Base-by-base conservation (phyloP, 35 echinoderm and acorn worm species). In the Apostichopus japonicus region DNA sequence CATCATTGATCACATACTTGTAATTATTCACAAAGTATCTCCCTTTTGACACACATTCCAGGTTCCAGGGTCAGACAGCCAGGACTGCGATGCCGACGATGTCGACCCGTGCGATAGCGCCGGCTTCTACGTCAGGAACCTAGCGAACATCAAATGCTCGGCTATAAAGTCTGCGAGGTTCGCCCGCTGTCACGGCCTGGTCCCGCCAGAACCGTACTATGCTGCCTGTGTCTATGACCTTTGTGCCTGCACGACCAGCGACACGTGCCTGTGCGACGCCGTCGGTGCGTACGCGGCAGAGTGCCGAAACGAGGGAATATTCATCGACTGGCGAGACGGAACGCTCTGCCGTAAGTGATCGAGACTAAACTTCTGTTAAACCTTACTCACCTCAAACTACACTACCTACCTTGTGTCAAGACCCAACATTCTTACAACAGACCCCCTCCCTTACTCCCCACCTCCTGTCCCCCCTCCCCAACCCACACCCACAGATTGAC, bases 151-250 rank as follows among this genome's bases (percentile, higher is more conserved):
- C 54, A 99, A 96, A 71, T 99, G 97, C 65, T 77, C 93, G 53
- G 73, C 95, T 21, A 92, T 99, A 16, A 99, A 96, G 83, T 96
- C 97, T 9, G 82, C 87, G 6, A 87, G 95, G 56, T 96, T 96
- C 83, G 57, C 89, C 2, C 24, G 92, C 6, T 99, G 97, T 56
- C 97, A 99, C 79, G 52, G 54, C 8, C 63, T 67, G 2, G 95
- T 96, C 8, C 90, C 95, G 14, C 97, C 95, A 23, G 91, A 96
- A 51, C 86, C 93, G 8, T 99, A 99, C 92, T 99, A 93, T 86
- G 93, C 95, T 59, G 92, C 97, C 6, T 99, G 97, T 67, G 97
- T 96, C 6, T 99, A 99, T 75, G 97, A 99, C 79, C 93, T 99
- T 55, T 99, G 95, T 92, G 95, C 95, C 4, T 96, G 95, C 92